These are phyloP conservation scores for Sylvia atricapilla DNA, from an alignment of 2,113 vertebrate genomes.

Conservation along the genomic window DNA sequence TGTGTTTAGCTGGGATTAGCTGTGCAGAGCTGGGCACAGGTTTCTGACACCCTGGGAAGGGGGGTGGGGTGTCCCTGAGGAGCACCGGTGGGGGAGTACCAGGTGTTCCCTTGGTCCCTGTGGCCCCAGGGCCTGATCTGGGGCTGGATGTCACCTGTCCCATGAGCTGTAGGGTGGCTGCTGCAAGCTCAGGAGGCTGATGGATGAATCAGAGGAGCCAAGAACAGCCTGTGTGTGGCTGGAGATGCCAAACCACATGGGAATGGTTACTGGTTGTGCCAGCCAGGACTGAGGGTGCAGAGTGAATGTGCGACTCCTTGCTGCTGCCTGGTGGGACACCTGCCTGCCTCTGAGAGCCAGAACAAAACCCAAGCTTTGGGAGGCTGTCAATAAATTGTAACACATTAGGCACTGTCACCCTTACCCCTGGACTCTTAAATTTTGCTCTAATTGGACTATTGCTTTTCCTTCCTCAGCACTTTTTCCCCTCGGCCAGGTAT, in stretches of 20 bases:
- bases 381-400: conserved; percentile 49
- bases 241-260: background rate
- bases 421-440: conserved; percentile 43
- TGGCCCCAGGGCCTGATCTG: background rate
- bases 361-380: background rate
- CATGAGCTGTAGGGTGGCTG: background rate
- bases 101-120: background rate
- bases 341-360: background rate
- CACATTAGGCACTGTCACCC: conserved; percentile 50
- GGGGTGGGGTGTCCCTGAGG: background rate
- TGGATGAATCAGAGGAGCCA: background rate
- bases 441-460: conserved; percentile 56
- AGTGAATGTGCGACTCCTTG: background rate
- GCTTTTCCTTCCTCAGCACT: conserved; percentile 63
- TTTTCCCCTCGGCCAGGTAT: conserved; percentile 55
- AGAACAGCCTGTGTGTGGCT: background rate
- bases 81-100: fast-evolving
- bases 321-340: background rate
- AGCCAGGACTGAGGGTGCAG: fast-evolving
- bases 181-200: background rate
- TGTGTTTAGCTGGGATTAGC: background rate
- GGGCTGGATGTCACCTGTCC: background rate
- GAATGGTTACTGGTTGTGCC: background rate
- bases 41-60: background rate
- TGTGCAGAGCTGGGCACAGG: fast-evolving